Base-by-base conservation (phyloP, 2,113 vertebrate species). In the Bucco capensis region DNA sequence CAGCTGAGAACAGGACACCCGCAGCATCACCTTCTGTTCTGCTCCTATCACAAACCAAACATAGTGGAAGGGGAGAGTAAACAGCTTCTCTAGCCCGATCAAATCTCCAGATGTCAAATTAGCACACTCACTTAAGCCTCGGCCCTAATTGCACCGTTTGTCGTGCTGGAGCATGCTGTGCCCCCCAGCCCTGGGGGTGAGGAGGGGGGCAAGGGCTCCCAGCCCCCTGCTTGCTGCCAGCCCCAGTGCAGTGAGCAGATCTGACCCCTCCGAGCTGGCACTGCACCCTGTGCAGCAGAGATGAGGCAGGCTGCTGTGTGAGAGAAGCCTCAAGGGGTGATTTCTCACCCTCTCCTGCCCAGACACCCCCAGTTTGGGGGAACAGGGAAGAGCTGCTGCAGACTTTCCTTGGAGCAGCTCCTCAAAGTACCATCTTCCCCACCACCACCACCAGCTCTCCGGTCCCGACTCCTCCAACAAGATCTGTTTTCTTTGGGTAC, bases 81-180 rank as follows among this genome's bases (percentile, higher is more conserved):
- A 95, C 92, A 94, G 23, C 10, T 81, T 33, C 57, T 8, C 12
- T 31, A 53, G 80, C 61, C 75, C 1, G 3, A 28, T 31, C 67
- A 51, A 66, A 83, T 35, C n/a, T 1, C 93, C 97, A 96, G 94
- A 96, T 97, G 96, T 94, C 93, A 82, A 67, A 87, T 81, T 22
- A 91, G 47, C 81, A 12, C 25, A 30, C 92, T 58, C 60, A 3
- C 47, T 79, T 70, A 75, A 69, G 65, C 69, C 58, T 40, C 3
- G 0, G 69, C 82, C 28, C 78, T 88, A 57, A 82, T 30, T 42
- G 83, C 21, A 1, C 44, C 56, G 12, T 82, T 91, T 81, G 82
- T 58, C 27, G 31, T 4, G 18, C 31, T 12, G 72, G 57, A 64
- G 71, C 54, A 28, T 14, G 30, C 4, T 3, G 1, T 3, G 30